These are phyloP conservation scores for Nemurella pictetii DNA, from an alignment of 2,888 invertebrate genomes.

Conservation along the genomic window DNA sequence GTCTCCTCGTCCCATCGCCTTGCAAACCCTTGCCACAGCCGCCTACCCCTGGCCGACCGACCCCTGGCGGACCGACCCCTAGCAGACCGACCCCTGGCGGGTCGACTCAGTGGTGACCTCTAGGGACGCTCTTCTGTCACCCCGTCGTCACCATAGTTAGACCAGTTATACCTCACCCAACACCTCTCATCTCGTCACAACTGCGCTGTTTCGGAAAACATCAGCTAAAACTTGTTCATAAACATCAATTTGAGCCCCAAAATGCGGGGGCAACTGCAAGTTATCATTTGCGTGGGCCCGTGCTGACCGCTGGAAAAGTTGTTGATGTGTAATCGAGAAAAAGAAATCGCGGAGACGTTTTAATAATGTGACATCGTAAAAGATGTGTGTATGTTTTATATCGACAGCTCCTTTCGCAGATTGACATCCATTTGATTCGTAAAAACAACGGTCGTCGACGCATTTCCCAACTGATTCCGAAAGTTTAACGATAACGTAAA, in stretches of 20 bases:
- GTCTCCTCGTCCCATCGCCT: not conserved
- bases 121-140: conserved; percentile 23
- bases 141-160: conserved; percentile 23
- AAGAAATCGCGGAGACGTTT: not conserved
- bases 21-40: not conserved
- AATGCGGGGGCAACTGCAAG: not conserved
- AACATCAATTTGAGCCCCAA: conserved; percentile 9
- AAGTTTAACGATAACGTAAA: no score
- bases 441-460: no score
- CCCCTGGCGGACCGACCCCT: not conserved
- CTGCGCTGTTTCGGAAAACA: conserved; percentile 8
- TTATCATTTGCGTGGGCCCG: not conserved
- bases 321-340: not conserved
- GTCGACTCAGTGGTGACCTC: conserved; percentile 15
- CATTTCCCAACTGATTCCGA: no score
- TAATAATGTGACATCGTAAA: not conserved
- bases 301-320: not conserved
- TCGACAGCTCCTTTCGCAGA: not conserved
- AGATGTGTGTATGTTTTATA: not conserved
- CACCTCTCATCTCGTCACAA: conserved; percentile 30
- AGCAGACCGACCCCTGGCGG: not conserved
- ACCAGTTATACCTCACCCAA: conserved; percentile 30
- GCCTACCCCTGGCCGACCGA: not conserved
- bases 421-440: not conserved
- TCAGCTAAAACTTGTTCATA: conserved; percentile 10